Base-by-base conservation (phyloP, 2,797 vertebrate genomes). In the Poeciliopsis turneri region DNA sequence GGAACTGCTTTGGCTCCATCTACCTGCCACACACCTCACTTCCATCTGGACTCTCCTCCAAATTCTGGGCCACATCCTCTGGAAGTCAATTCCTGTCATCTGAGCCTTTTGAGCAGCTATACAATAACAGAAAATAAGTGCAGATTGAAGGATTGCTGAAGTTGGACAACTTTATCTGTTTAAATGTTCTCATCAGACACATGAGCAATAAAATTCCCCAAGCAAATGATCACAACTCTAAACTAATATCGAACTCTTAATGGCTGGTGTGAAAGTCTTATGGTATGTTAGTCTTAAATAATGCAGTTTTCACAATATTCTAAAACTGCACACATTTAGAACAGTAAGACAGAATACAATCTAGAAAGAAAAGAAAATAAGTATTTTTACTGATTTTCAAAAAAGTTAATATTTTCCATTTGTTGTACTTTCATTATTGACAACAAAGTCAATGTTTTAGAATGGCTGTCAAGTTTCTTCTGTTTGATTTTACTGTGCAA, bases 21-120 rank as follows among this genome's bases (percentile, higher is more conserved):
- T 72, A 68, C 73, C 77, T 81, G 86, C n/a, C 85, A 77, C 61
- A 84, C 49, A 47, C 57, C 30, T 69, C 55, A 7, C 71, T 23
- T 23, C 68, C 28, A 8, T 71, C 75, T 23, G 45, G 0, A 28
- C 66, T 61, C 39, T 6, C 20, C 47, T 55, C 33, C n/a, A 33
- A 76, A 76, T 39, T 39, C 2, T 8, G 72, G 49, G n/a, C 1
- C 68, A 41, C 45, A 4, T 74, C 64, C 51, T 79, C 2, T 66
- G 25, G 18, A 55, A 68, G 69, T 45, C 30, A 49, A 53, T 76
- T 74, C 8, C 16, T 68, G 49, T 77, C 45, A 55, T 33, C 15
- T 45, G 3, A 82, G 30, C 3, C 41, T 43, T 75, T 72, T 72
- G 47, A 76, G 16, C 20, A 57, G 3, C 51, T 53, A 10, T 9